A percentile compares a stretch with the other conserved stretches of the same genome.
phyloP scores from a whole-genome alignment of 2,888 invertebrate genomes.

The Drosophila austrosaltans region DNA sequence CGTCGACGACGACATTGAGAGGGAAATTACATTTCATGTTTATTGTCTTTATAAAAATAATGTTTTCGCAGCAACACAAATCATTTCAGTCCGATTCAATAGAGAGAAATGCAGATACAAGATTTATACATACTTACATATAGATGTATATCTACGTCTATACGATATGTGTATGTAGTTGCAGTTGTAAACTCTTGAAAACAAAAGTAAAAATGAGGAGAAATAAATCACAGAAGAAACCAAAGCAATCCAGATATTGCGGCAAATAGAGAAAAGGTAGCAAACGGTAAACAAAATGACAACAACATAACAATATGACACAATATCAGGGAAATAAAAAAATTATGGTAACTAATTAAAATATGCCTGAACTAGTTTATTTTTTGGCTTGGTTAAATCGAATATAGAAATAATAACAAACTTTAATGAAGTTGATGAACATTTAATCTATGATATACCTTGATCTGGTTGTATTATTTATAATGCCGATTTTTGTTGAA shows the following conservation, averaged over 20 bases:
- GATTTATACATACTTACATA: background rate
- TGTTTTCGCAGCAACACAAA: constrained; percentile 53
- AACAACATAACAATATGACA: background rate
- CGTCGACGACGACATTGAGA: constrained; percentile 68
- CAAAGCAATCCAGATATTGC: background rate
- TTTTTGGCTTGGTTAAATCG: too few species aligned
- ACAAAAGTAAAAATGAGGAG: background rate
- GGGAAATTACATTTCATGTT: constrained; percentile 78
- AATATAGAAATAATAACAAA: too few species aligned
- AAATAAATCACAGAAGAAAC: background rate
- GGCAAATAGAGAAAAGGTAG: background rate
- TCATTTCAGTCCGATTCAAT: constrained; percentile 21
- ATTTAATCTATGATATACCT: too few species aligned
- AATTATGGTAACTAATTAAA: background rate
- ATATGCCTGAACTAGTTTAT: too few species aligned
- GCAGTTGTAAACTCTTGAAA: constrained; percentile 6
- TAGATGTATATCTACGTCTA: background rate
- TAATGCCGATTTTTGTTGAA: too few species aligned
- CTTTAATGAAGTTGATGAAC: too few species aligned
- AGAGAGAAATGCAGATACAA: constrained; percentile 8
- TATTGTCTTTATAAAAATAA: constrained; percentile 73
- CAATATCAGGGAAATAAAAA: background rate
- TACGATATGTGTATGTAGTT: background rate
- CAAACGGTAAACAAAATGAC: background rate
- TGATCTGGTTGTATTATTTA: too few species aligned